Evolutionary conservation across 2,113 vertebrate genomes (phyloP).

Genomic region (Nyctibius bracteatus): DNA sequence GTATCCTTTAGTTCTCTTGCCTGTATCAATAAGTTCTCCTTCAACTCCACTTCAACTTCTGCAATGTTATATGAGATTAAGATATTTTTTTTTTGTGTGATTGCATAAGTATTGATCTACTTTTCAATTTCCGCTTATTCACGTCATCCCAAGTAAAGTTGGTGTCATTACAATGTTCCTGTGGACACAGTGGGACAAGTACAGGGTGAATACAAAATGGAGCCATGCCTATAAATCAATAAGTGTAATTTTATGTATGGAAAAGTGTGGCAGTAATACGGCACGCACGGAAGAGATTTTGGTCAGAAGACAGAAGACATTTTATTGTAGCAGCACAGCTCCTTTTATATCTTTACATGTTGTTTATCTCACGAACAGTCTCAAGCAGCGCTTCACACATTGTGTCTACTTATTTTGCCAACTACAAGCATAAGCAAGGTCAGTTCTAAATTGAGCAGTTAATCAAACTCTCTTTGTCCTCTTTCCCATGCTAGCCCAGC

Average conservation of each 20-base stretch:
- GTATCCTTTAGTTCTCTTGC: neutral
- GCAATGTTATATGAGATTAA: neutral
- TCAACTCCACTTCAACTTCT: neutral
- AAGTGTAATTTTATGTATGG: neutral
- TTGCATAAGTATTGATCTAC: neutral
- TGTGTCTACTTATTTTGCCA: too few species aligned
- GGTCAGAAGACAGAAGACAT: too few species aligned
- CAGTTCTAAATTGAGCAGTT: too few species aligned
- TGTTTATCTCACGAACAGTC: too few species aligned
- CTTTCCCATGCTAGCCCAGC: too few species aligned
- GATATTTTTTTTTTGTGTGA: neutral
- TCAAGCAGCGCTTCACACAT: too few species aligned
- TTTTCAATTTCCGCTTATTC: neutral
- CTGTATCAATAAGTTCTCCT: neutral
- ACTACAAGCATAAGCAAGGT: too few species aligned
- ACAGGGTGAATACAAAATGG: neutral
- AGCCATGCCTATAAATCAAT: neutral
- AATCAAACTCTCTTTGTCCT: too few species aligned
- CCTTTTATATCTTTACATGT: too few species aligned
- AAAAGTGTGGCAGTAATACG: too few species aligned
- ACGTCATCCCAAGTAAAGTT: neutral
- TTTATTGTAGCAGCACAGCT: too few species aligned
- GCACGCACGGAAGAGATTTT: too few species aligned
- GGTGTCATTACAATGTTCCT: neutral
- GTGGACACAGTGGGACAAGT: neutral